Evolutionary conservation across 2,113 vertebrate species (phyloP), one percentile per base, ranked within the genome.

Genomic region (Corythornis vintsioides): DNA sequence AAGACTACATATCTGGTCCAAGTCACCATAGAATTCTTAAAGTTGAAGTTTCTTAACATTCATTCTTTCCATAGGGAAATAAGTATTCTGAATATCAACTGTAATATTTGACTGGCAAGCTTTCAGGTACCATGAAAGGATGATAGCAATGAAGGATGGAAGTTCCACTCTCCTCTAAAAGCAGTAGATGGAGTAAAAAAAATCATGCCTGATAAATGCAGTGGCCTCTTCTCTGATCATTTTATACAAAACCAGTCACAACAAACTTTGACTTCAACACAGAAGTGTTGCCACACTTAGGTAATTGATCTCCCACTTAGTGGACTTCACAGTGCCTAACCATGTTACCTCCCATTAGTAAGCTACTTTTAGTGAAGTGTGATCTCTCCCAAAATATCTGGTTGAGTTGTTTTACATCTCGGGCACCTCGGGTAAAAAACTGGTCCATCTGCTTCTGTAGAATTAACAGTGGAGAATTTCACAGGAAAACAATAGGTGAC

Each of bases 21-120:
- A 91, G 75, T 72, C 60, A 72, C 50, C 25, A 83, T 69, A 84
- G 75, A 87, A 88, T 94, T 83, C 86, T 69, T 88, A 35, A 92
- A 94, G 60, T 42, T 71, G 20, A 86, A 55, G 38, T 45, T 96
- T 88, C 80, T 74, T 83, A 71, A 79, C 28, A 14, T 3, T 50
- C 16, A 5, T 33, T 38, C 10, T 81, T 95, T 91, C 48, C 53
- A 28, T 31, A 69, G 61, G 43, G 61, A 74, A 93, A 74, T 76
- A 94, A 91, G n/a, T 63, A 48, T 64, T 24, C 21, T 92, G 29
- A 53, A 42, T 89, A 84, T 87, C 76, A 78, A 3, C 82, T 48
- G 15, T 29, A 71, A 43, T 94, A 91, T 60, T 93, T 78, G 71
- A 66, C 52, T 81, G 59, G 60, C 24, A 94, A 91, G 73, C 53